phyloP scores from a whole-genome alignment of 2,113 vertebrate genomes.

The Oenanthe melanoleuca region DNA sequence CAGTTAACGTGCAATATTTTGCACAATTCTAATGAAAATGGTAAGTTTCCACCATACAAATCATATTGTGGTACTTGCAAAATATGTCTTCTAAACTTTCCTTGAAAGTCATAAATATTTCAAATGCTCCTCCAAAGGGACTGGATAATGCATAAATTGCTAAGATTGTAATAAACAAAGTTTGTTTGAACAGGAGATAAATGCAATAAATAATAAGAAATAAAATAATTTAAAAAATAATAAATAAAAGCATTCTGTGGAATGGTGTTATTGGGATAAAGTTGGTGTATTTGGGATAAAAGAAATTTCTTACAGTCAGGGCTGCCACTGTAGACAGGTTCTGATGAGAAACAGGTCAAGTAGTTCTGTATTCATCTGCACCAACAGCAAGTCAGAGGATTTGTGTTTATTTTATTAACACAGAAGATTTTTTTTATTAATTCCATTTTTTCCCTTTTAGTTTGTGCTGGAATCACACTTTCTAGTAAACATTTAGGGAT shows the following conservation, averaged over 20 bases:
- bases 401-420: neutral
- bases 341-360: neutral
- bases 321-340: neutral
- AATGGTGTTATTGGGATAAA: neutral
- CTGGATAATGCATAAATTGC: neutral
- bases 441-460: neutral
- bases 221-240: no score
- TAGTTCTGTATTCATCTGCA: neutral
- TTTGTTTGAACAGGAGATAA: neutral
- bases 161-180: constrained; percentile 6
- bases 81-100: constrained; percentile 22
- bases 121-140: neutral
- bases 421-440: neutral
- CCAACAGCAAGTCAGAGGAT: neutral
- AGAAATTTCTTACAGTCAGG: neutral
- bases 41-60: neutral
- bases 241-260: constrained; percentile 5
- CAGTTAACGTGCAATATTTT: neutral
- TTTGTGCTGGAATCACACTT: neutral
- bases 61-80: neutral
- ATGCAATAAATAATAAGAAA: neutral
- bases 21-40: neutral
- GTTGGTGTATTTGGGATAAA: neutral
- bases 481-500: neutral
- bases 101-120: constrained; percentile 45